Evolutionary conservation across 35 echinoderm and acorn worm genomes (phyloP).

Genomic region (Hemicentrotus pulcherrimus): DNA sequence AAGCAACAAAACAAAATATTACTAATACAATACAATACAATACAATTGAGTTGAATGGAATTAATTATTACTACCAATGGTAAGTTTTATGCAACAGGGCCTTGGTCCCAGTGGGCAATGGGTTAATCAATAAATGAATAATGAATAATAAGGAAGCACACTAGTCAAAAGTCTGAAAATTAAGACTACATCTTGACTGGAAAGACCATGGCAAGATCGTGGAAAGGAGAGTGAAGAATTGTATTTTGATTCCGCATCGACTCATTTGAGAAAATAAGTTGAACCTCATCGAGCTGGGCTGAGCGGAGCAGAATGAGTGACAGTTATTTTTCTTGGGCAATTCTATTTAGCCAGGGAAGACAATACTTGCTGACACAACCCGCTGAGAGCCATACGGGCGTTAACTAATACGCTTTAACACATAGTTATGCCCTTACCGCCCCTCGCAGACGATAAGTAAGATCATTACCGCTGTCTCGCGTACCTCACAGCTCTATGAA

Average conservation of each 20-base stretch:
- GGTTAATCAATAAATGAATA: not conserved
- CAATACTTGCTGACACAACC: not conserved
- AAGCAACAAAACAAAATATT: too few relatives aligned
- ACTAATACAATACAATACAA: too few relatives aligned
- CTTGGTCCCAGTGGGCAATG: too few relatives aligned
- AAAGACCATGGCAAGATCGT: not conserved
- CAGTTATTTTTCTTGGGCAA: not conserved
- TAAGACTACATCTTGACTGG: not conserved
- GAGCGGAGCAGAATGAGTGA: not conserved
- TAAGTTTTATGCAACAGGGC: too few relatives aligned
- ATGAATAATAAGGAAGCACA: not conserved
- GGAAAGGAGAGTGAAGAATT: not conserved
- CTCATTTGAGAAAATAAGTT: not conserved
- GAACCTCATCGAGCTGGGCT: not conserved
- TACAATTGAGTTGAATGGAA: too few relatives aligned
- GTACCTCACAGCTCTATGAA: not conserved
- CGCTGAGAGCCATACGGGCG: not conserved
- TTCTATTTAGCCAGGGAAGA: not conserved
- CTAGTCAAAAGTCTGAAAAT: not conserved
- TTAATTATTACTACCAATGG: too few relatives aligned
- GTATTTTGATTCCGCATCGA: not conserved
- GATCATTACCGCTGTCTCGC: not conserved
- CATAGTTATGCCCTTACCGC: not conserved
- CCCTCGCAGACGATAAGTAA: not conserved
- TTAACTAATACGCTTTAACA: not conserved